Conservation (phyloP, 2,888 invertebrate species). For the Lampropteryx suffumata region DNA sequence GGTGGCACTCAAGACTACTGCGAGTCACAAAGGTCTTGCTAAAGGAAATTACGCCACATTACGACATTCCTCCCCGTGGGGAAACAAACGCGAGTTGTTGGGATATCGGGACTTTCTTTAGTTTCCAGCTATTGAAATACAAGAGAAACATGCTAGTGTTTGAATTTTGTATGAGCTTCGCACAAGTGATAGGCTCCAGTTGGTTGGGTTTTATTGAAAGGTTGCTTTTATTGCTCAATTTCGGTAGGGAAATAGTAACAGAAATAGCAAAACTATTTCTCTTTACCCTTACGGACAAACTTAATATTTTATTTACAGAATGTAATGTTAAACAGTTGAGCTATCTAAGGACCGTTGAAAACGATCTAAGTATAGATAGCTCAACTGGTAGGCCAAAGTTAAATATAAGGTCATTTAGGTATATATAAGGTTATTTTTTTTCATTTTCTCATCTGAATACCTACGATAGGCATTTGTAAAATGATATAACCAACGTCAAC, state of each 20-base stretch:
- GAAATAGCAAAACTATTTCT: slow-evolving; percentile 1
- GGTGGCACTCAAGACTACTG: slow-evolving; percentile 51
- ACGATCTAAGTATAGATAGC: too few relatives aligned
- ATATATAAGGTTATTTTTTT: too few relatives aligned
- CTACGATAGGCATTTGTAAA: too few relatives aligned
- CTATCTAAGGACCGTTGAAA: too few relatives aligned
- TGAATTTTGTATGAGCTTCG: slow-evolving; percentile 42
- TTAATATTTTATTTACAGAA: too few relatives aligned
- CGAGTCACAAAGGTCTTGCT: slow-evolving; percentile 52
- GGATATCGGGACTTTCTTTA: slow-evolving; percentile 38
- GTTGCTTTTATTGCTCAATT: slow-evolving; percentile 23
- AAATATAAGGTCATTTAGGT: too few relatives aligned
- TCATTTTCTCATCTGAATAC: too few relatives aligned
- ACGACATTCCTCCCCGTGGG: slow-evolving; percentile 47
- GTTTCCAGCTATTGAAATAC: slow-evolving; percentile 36
- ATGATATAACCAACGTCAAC: not conserved
- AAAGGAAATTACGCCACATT: slow-evolving; percentile 60
- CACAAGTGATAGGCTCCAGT: slow-evolving; percentile 30
- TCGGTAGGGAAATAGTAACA: slow-evolving; percentile 10
- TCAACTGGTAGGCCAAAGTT: too few relatives aligned
- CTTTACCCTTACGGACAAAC: not conserved
- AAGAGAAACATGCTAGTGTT: slow-evolving; percentile 33
- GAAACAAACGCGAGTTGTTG: slow-evolving; percentile 45
- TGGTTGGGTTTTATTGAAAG: slow-evolving; percentile 25
- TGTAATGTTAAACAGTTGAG: too few relatives aligned